Evolutionary conservation across 2,888 invertebrate species (phyloP).

Genomic region (Scaptomyza polygonia): DNA sequence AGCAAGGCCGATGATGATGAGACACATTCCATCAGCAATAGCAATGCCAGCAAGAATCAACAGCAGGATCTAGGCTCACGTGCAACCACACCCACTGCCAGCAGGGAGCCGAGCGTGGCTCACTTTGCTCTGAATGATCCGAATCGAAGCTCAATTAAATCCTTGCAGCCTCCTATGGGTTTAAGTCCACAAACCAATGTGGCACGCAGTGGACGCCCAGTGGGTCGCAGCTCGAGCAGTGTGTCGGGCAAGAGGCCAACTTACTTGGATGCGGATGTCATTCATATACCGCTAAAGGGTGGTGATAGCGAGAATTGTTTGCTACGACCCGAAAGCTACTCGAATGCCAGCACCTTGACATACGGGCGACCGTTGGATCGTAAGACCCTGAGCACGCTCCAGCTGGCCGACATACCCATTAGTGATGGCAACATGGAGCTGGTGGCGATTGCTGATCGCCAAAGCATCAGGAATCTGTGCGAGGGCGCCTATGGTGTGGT

Average conservation of each 20-base stretch:
- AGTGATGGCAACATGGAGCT: conserved; percentile 86
- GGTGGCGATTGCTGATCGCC: conserved; percentile 85
- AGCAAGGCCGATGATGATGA: conserved; percentile 82
- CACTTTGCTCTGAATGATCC: conserved; percentile 81
- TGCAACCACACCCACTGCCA: conserved; percentile 68
- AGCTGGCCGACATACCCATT: conserved; percentile 84
- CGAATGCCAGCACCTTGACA: conserved; percentile 82
- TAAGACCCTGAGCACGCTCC: conserved; percentile 84
- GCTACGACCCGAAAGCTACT: conserved; percentile 84
- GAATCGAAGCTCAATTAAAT: conserved; percentile 81
- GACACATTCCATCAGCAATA: conserved; percentile 6
- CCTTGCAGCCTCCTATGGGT: conserved; percentile 82
- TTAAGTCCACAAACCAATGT: conserved; percentile 77
- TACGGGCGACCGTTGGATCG: conserved; percentile 83
- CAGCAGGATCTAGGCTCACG: conserved; percentile 48
- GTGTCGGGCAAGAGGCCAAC: conserved; percentile 86
- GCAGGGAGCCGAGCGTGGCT: conserved; percentile 80
- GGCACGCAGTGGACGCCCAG: conserved; percentile 83
- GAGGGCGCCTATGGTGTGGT: conserved; percentile 84
- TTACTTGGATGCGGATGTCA: conserved; percentile 86
- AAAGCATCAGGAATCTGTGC: conserved; percentile 84
- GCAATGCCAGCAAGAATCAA: conserved; percentile 25
- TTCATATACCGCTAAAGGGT: conserved; percentile 88
- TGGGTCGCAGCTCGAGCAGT: conserved; percentile 87
- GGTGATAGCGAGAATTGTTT: conserved; percentile 85